Evolutionary conservation across 2,113 vertebrate genomes (phyloP).

Genomic region (Donacobius atricapilla): DNA sequence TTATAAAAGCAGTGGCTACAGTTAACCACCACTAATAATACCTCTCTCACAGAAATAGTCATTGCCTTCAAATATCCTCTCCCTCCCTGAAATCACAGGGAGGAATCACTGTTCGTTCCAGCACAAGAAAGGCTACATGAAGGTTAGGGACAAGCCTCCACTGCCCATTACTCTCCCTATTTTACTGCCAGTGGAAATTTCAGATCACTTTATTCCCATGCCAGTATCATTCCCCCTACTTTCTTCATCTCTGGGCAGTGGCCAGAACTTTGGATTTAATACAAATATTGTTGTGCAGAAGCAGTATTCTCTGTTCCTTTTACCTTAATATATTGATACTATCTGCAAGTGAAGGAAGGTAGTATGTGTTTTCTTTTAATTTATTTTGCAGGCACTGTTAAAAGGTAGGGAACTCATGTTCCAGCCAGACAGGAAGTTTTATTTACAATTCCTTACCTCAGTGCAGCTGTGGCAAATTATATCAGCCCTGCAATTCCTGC

Average conservation of each 20-base stretch:
- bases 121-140: constrained; percentile 11
- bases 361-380: constrained; percentile 38
- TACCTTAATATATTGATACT: constrained; percentile 44
- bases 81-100: constrained; percentile 5
- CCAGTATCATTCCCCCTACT: constrained; percentile 23
- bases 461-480: neutral
- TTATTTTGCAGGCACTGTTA: constrained; percentile 26
- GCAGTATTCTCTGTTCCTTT: constrained; percentile 37
- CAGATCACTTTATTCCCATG: constrained; percentile 56
- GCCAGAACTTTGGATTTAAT: constrained; percentile 46
- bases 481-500: neutral
- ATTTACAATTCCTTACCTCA: constrained; percentile 49
- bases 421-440: constrained; percentile 29
- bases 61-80: constrained; percentile 47
- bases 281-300: constrained; percentile 49
- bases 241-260: neutral
- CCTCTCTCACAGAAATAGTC: constrained; percentile 5
- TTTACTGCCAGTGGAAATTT: constrained; percentile 63
- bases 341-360: neutral
- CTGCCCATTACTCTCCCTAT: constrained; percentile 5
- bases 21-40: constrained; percentile 53
- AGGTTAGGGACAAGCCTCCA: constrained; percentile 53
- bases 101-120: constrained; percentile 24
- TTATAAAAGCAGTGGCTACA: constrained; percentile 33
- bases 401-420: constrained; percentile 27